Evolutionary conservation across 2,797 vertebrate species (phyloP).

Genomic region (Prionace glauca): DNA sequence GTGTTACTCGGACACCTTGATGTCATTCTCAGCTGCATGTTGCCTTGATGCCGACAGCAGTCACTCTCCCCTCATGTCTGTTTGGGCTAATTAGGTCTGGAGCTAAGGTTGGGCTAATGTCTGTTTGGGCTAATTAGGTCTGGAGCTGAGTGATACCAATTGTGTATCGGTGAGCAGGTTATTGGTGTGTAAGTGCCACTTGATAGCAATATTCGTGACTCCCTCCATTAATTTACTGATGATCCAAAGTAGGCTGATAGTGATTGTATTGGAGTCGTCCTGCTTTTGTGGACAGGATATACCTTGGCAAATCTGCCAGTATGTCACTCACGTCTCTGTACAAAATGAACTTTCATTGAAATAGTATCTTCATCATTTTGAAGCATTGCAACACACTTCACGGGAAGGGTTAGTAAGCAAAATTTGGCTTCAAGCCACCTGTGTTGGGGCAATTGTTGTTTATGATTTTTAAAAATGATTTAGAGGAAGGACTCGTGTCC

Average conservation of each 20-base stretch:
- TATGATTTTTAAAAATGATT: not conserved
- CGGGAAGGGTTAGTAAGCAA: not conserved
- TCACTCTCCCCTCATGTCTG: not conserved
- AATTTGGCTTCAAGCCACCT: too few relatives aligned
- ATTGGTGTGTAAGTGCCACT: not conserved
- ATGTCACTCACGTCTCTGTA: not conserved
- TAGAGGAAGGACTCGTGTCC: not conserved
- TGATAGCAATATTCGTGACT: not conserved
- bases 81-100: not conserved
- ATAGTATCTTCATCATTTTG: not conserved
- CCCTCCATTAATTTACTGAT: not conserved
- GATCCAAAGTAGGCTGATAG: not conserved
- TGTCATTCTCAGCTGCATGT: not conserved
- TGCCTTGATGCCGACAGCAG: not conserved
- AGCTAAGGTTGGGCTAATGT: too few relatives aligned
- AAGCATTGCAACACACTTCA: not conserved
- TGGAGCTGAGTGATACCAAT: not conserved
- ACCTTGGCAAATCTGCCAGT: not conserved
- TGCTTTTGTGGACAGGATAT: not conserved
- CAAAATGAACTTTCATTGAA: not conserved
- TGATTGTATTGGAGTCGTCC: not conserved
- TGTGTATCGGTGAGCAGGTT: not conserved
- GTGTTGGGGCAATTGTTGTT: not conserved
- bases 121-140: not conserved
- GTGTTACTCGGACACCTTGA: not conserved